Conservation (phyloP, 2,797 vertebrate genomes). For the Alcedo quadribrachys region DNA sequence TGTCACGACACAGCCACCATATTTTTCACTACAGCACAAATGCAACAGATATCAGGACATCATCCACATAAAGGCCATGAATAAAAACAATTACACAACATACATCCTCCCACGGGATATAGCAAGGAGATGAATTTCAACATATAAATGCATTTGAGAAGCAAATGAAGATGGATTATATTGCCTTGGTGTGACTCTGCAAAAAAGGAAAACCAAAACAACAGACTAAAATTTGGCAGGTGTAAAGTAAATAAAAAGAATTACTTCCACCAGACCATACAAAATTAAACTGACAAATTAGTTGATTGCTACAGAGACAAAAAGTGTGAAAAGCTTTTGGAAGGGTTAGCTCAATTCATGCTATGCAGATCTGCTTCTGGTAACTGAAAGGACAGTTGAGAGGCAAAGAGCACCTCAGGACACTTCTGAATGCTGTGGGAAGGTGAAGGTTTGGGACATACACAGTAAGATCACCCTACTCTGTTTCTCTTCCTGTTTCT, state of each 20-base stretch:
- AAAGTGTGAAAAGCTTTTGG: rapidly evolving
- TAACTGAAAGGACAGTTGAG: neutral
- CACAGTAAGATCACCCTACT: neutral
- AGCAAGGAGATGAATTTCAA: neutral
- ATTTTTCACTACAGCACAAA: neutral
- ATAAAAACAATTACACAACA: neutral
- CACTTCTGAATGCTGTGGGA: neutral
- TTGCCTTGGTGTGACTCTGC: neutral
- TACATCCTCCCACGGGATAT: neutral
- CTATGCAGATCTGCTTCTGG: neutral
- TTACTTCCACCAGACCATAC: neutral
- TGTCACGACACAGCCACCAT: neutral
- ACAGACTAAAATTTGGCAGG: neutral
- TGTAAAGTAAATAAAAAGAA: neutral
- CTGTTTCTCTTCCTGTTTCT: neutral
- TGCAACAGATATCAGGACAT: neutral
- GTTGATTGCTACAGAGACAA: neutral
- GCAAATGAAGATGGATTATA: neutral
- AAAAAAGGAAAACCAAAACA: neutral
- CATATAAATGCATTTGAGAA: neutral
- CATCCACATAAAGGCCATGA: neutral
- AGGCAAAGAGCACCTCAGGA: neutral
- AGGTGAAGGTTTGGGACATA: neutral
- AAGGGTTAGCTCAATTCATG: neutral
- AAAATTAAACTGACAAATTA: neutral